Percentiles rank a stretch among this genome's conserved stretches.
phyloP scores from a whole-genome alignment of 2,113 vertebrate species.

The Brachypteracias leptosomus region DNA sequence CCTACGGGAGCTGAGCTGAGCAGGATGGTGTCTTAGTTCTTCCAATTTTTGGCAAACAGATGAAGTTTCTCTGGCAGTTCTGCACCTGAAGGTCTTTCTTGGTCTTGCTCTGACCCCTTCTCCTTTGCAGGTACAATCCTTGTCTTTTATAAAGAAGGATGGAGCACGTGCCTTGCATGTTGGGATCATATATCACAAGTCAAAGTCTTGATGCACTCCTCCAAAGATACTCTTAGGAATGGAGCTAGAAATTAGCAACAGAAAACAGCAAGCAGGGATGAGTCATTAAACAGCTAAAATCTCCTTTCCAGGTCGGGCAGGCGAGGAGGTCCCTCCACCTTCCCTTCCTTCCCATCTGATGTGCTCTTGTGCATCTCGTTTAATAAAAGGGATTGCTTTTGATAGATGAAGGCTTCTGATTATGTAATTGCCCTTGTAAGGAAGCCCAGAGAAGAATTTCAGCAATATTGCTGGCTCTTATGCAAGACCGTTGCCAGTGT shows the following conservation, averaged over 20 bases:
- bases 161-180: not conserved
- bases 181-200: not conserved
- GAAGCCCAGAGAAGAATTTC: constrained; percentile 18
- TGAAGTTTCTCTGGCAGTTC: not conserved
- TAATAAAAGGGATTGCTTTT: constrained; percentile 27
- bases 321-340: not conserved
- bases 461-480: constrained; percentile 42
- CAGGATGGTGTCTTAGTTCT: not conserved
- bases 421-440: constrained; percentile 58
- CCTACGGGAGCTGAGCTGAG: not conserved
- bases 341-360: not conserved
- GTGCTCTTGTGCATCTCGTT: not conserved
- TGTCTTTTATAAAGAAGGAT: not conserved
- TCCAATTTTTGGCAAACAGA: not conserved
- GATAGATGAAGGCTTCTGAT: constrained; percentile 32
- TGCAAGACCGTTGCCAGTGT: constrained; percentile 29
- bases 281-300: not conserved
- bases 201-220: not conserved
- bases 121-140: not conserved
- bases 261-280: not conserved
- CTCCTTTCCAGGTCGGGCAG: not conserved
- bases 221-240: not conserved
- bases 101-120: not conserved
- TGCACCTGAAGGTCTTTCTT: not conserved
- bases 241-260: not conserved